Percentiles rank a stretch among this genome's conserved stretches.
Evolutionary conservation across 1,140 invertebrate species (phyloP).

Genomic region (Zaprionus camerounensis): DNA sequence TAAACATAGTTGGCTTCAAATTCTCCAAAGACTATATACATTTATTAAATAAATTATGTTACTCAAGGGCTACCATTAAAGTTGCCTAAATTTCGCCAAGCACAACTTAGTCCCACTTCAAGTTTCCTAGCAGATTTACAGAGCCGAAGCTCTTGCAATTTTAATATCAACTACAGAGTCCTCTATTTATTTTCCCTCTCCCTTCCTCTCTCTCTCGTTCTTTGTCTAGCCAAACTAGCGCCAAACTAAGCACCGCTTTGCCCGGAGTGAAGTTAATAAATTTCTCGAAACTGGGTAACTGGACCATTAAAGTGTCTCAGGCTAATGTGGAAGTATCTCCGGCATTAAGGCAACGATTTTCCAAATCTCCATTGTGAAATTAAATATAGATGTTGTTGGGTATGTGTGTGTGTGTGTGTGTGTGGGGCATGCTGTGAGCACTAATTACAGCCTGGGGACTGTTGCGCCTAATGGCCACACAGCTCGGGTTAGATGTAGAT

Average conservation of each 20-base stretch:
- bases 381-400: slow-evolving; percentile 24
- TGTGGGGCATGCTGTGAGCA: slow-evolving; percentile 16
- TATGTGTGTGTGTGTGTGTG: slow-evolving; percentile 6
- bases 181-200: not conserved
- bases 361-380: slow-evolving; percentile 39
- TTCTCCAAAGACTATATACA: not conserved
- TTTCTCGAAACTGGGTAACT: slow-evolving; percentile 16
- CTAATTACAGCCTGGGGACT: slow-evolving; percentile 46
- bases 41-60: not conserved
- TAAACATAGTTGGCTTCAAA: not conserved
- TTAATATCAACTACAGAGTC: slow-evolving; percentile 3
- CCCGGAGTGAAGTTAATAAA: slow-evolving; percentile 7
- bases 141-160: not conserved
- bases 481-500: slow-evolving; percentile 30
- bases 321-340: slow-evolving; percentile 27
- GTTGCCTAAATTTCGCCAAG: not conserved
- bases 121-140: not conserved
- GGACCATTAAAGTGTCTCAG: slow-evolving; percentile 28
- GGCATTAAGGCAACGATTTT: slow-evolving; percentile 29
- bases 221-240: not conserved
- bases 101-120: not conserved
- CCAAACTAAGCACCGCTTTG: not conserved
- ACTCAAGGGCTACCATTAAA: not conserved
- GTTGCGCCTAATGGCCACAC: slow-evolving; percentile 61
- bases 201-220: not conserved